Base-by-base conservation (phyloP, 2,888 invertebrate genomes). In the Acleris cristana region DNA sequence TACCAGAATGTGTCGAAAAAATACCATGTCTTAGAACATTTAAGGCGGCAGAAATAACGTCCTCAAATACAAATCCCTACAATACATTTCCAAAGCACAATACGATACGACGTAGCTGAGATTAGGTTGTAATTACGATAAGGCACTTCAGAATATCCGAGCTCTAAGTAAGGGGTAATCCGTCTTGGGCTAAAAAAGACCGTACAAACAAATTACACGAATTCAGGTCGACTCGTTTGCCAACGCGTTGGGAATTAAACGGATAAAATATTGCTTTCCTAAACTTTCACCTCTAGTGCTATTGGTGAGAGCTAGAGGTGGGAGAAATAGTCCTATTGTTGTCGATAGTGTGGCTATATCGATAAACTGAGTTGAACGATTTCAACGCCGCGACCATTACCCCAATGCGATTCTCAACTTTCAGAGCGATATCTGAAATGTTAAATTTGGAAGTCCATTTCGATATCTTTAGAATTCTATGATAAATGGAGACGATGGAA, bases 231-330 rank as follows among this genome's bases (percentile, higher is more conserved):
- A 45, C 10, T 52, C 51, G 56, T 44, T 64, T 51, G 57, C 52
- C 52, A 45, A 67, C 66, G 66, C 62, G 61, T 58, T 57, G 53
- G 62, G 67, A 67, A 58, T 67, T 63, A 67, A 63, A 61, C 48
- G 60, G 64, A 49, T 70, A 65, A 71, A 70, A 65, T 72, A 74
- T 73, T 61, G 70, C 71, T 71, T 69, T 65, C 67, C 69, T 64
- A 57, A 73, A 74, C 69, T 72, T 71, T 71, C 59, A 67, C 66
- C 69, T 70, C 68, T 70, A 56, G 59, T 26, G 52, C 70, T 66
- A 71, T 73, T 65, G 70, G 56, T 44, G 30, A n/a, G 23, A 5
- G 8, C 45, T 48, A 49, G 65, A 45, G 48, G 45, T 58, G 53
- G 26, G 30, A 45, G 48, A 23, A 26, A 58, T 58, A 52, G 18